Evolutionary conservation across 2,113 vertebrate genomes (phyloP).

Genomic region (Ranitomeya variabilis): DNA sequence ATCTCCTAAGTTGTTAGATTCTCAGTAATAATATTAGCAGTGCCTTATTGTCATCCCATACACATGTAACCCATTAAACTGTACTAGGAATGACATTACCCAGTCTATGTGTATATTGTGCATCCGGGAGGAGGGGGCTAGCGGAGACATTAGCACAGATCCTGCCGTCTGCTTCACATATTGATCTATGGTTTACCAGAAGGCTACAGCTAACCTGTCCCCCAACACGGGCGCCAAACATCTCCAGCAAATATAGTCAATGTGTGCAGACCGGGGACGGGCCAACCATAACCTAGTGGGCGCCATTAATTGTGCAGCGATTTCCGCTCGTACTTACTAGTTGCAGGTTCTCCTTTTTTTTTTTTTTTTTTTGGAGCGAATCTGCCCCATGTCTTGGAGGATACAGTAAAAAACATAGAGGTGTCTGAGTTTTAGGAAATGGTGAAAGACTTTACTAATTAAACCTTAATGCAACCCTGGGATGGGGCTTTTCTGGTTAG

Average conservation of each 20-base stretch:
- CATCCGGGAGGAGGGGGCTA: not conserved
- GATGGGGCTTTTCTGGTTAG: not conserved
- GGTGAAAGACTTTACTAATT: not conserved
- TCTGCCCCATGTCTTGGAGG: not conserved
- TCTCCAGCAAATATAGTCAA: not conserved
- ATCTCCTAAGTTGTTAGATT: constrained; percentile 40
- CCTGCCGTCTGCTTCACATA: not conserved
- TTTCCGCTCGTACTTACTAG: not conserved
- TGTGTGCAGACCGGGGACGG: not conserved
- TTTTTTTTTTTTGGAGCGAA: not conserved
- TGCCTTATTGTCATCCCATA: constrained; percentile 55
- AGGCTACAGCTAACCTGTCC: too few species aligned
- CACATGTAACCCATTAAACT: constrained; percentile 42
- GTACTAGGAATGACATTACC: constrained; percentile 18
- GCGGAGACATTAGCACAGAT: constrained; percentile 33
- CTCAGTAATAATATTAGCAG: constrained; percentile 50
- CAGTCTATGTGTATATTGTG: constrained; percentile 39
- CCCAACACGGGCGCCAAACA: not conserved
- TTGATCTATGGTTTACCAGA: not conserved
- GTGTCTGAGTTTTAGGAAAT: too few species aligned
- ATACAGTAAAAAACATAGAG: too few species aligned
- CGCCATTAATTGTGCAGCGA: not conserved
- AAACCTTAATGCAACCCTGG: not conserved
- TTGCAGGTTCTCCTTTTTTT: not conserved
- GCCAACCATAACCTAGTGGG: not conserved